Percentiles rank a stretch among this genome's conserved stretches.
These are phyloP conservation scores for Poeciliopsis gracilis DNA, from an alignment of 2,797 vertebrate genomes.

Conservation along the genomic window DNA sequence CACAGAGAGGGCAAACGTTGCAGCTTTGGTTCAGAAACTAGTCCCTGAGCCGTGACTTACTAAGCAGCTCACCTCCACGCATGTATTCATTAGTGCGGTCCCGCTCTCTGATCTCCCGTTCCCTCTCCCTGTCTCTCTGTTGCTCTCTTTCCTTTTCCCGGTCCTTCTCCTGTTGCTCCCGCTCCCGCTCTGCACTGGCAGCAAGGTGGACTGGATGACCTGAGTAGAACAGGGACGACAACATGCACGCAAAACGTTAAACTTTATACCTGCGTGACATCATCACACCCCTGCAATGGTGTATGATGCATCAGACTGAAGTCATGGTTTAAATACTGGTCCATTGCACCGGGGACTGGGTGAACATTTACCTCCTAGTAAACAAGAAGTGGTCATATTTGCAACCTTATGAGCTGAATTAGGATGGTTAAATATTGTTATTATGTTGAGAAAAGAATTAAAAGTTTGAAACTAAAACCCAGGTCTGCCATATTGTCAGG, in stretches of 20 bases:
- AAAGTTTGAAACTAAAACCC: not conserved
- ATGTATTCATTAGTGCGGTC: conserved; percentile 83
- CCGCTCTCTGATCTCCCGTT: conserved; percentile 66
- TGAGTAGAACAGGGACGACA: conserved; percentile 64
- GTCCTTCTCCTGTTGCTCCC: conserved; percentile 82
- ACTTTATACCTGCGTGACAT: not conserved
- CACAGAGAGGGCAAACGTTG: not conserved
- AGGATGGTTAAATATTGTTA: not conserved
- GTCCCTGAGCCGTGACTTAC: not conserved
- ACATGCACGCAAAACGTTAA: conserved; percentile 32
- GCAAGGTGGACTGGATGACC: conserved; percentile 90
- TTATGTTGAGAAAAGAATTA: not conserved
- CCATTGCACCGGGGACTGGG: not conserved
- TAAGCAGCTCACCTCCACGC: conserved; percentile 83
- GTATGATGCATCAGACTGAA: not conserved
- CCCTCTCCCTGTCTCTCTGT: conserved; percentile 73
- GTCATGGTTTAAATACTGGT: not conserved
- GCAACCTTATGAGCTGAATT: not conserved
- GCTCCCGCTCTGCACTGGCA: conserved; percentile 87
- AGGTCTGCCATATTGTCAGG: too few relatives aligned
- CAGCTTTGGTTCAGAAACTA: conserved; percentile 7
- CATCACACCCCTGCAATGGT: not conserved
- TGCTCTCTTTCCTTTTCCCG: conserved; percentile 82
- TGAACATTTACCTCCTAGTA: not conserved
- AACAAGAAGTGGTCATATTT: not conserved